Percentiles rank a stretch among this genome's conserved stretches.
These are phyloP conservation scores for Pentalonia nigronervosa DNA, from an alignment of 1,140 invertebrate genomes.

Conservation along the genomic window DNA sequence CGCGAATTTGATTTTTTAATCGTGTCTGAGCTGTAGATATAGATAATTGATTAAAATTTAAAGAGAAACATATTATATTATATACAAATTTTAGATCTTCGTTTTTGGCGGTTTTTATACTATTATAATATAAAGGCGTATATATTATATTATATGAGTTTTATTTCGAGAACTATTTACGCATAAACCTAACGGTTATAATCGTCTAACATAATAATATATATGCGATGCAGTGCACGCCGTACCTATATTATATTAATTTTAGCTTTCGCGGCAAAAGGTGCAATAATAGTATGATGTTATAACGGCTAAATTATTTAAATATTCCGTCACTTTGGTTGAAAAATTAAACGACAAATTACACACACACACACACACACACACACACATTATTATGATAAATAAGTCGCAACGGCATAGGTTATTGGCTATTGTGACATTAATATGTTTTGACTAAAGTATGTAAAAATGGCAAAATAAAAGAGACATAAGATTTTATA, in stretches of 20 bases:
- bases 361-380: too few relatives aligned
- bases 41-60: too few relatives aligned
- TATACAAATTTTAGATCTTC: background rate
- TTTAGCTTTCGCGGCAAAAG: slow-evolving; percentile 5
- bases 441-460: too few relatives aligned
- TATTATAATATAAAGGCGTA: background rate
- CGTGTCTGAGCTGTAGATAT: too few relatives aligned
- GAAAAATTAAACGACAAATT: background rate
- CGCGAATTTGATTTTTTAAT: too few relatives aligned
- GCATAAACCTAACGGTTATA: background rate
- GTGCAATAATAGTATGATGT: too few relatives aligned
- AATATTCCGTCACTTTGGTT: background rate
- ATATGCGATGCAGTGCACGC: background rate
- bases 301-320: background rate
- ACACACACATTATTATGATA: too few relatives aligned
- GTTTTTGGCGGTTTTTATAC: background rate
- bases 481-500: too few relatives aligned
- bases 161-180: slow-evolving; percentile 4
- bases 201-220: background rate
- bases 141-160: background rate
- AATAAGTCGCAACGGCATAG: too few relatives aligned
- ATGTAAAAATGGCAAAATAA: too few relatives aligned
- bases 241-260: background rate
- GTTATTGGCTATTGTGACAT: too few relatives aligned
- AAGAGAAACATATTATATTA: too few relatives aligned